Base-by-base conservation (phyloP, 2,113 vertebrate genomes). In the Nannobrachium achirus region DNA sequence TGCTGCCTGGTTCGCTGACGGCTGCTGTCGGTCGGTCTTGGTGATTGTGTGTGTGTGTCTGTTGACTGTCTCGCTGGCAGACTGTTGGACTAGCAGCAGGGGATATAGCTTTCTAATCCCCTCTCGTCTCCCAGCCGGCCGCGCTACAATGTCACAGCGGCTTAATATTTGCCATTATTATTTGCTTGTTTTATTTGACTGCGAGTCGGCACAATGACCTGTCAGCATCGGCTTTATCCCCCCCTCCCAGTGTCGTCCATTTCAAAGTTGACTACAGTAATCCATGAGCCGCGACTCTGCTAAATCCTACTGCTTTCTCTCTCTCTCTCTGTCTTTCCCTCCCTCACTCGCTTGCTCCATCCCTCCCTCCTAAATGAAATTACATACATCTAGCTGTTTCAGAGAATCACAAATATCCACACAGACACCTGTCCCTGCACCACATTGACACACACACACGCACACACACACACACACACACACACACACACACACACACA, bases 131-230 rank as follows among this genome's bases (percentile, higher is more conserved):
- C 80, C 71, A 80, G 70, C 78, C 73, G 70, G 83, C 81, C 86
- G 91, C 78, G 76, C 85, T 80, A 84, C 90, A 92, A 91, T 91
- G 92, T 92, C 92, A 93, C 87, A 91, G 88, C 84, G 86, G 91
- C 91, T 92, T 93, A 92, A 92, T 93, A 92, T 92, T 92, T 89
- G 88, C 90, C 82, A 87, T 92, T 92, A 93, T 93, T 91, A 92
- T 92, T 92, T 91, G 88, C 89, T 92, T 92, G 91, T 92, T 93
- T 93, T 90, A 92, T 93, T 92, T 91, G 90, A 88, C 89, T 91
- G 86, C 50, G 82, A 86, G 86, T 86, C 81, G 88, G 81, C 89
- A 90, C 90, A 88, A 89, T 91, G 90, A 92, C 89, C 92, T 90
- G 90, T 90, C 90, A 89, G 81, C 63, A 68, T 70, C 69, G 75